phyloP scores from a whole-genome alignment of 2,113 vertebrate genomes.

The Stictonetta naevosa region DNA sequence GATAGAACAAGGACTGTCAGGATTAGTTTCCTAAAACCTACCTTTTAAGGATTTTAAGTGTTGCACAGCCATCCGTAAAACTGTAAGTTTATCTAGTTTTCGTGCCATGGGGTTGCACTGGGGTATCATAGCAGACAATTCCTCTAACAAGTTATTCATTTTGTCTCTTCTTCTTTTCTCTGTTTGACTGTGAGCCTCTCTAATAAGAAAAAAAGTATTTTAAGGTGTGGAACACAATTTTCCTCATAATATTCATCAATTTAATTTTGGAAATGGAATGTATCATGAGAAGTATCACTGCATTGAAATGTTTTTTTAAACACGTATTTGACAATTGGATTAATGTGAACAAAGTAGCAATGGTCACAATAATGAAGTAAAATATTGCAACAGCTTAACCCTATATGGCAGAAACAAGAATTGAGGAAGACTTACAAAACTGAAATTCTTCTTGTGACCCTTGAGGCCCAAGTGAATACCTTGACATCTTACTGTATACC shows the following conservation, averaged over 20 bases:
- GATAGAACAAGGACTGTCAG: background rate
- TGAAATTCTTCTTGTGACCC: background rate
- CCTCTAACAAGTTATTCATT: conserved; percentile 93
- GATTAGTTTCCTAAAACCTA: conserved; percentile 36
- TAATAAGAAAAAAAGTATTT: conserved; percentile 51
- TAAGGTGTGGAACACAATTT: background rate
- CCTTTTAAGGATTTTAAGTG: conserved; percentile 92
- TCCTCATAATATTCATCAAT: background rate
- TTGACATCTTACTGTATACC: background rate
- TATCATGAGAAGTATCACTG: background rate
- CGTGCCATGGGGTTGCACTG: conserved; percentile 87
- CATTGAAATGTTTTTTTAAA: background rate
- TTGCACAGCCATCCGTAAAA: conserved; percentile 91
- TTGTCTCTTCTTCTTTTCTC: conserved; percentile 93
- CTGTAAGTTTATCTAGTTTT: conserved; percentile 93
- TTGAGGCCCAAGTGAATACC: background rate
- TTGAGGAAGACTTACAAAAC: background rate
- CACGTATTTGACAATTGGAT: background rate
- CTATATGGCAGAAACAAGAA: background rate
- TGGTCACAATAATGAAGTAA: background rate
- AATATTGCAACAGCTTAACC: background rate
- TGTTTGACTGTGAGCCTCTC: conserved; percentile 94
- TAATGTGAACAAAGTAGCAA: background rate
- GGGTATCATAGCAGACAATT: conserved; percentile 92
- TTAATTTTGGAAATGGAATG: background rate